Conservation (phyloP, 2,113 vertebrate genomes). For the Chaetodon trifascialis region DNA sequence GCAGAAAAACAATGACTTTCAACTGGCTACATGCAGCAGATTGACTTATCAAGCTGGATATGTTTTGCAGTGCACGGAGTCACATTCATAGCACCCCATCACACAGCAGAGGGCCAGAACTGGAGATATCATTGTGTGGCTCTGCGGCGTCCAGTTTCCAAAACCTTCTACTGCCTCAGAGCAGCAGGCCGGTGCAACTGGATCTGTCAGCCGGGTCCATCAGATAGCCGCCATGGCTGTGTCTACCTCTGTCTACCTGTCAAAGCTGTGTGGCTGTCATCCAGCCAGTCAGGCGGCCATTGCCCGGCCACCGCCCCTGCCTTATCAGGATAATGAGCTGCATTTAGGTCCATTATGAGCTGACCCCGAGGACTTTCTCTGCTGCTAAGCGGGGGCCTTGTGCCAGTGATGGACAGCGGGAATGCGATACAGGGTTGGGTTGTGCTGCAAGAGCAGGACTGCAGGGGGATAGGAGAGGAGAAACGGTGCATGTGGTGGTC, state of each 20-base stretch:
- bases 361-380: constrained; percentile 80
- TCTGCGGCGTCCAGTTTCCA: constrained; percentile 75
- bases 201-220: constrained; percentile 77
- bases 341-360: constrained; percentile 81
- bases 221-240: constrained; percentile 72
- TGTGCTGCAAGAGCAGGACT: constrained; percentile 29
- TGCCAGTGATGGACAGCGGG: constrained; percentile 80
- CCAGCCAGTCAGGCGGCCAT: constrained; percentile 77
- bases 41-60: neutral
- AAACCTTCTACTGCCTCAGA: constrained; percentile 63
- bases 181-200: constrained; percentile 71
- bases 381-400: constrained; percentile 74
- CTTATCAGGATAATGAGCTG: constrained; percentile 84
- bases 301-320: constrained; percentile 68
- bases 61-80: constrained; percentile 46
- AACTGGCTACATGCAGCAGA: constrained; percentile 1
- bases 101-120: constrained; percentile 56
- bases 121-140: constrained; percentile 72
- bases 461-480: constrained; percentile 39
- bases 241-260: constrained; percentile 75
- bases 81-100: constrained; percentile 50
- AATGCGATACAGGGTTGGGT: constrained; percentile 68
- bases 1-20: neutral
- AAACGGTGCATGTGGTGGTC: constrained; percentile 13
- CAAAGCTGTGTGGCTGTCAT: constrained; percentile 73